phyloP scores from a whole-genome alignment of 2,113 vertebrate genomes.

The Oryzias woworae region DNA sequence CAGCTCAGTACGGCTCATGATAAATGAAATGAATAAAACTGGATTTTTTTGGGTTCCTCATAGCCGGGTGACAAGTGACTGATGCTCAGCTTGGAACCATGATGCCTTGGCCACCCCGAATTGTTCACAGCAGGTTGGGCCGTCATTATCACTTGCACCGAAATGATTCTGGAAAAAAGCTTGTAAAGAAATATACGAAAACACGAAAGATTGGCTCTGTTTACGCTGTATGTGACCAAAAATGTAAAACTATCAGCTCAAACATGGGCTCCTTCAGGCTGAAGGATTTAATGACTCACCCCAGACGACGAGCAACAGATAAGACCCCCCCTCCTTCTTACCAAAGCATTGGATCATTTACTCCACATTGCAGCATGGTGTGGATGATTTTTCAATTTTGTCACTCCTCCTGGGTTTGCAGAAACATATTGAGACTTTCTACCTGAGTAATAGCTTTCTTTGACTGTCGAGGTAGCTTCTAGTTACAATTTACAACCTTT shows the following conservation, averaged over 20 bases:
- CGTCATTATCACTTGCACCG: no score
- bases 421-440: constrained; percentile 55
- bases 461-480: constrained; percentile 34
- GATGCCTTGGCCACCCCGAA: no score
- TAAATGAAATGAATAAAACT: constrained; percentile 30
- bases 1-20: constrained; percentile 22
- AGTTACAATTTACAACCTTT: constrained; percentile 47
- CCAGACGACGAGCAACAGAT: constrained; percentile 32
- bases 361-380: constrained; percentile 29
- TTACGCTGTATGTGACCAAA: constrained; percentile 5
- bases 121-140: not conserved
- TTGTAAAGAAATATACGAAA: not conserved
- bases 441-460: constrained; percentile 52
- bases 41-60: constrained; percentile 17
- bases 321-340: not conserved
- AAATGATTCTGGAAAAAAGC: not conserved
- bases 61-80: constrained; percentile 30
- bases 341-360: constrained; percentile 64
- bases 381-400: constrained; percentile 61
- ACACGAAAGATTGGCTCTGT: constrained; percentile 18
- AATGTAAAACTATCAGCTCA: constrained; percentile 40
- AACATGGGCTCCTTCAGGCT: constrained; percentile 38
- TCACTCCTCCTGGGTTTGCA: constrained; percentile 58
- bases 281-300: constrained; percentile 42
- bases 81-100: constrained; percentile 2